Evolutionary conservation across 2,888 invertebrate genomes (phyloP), one percentile per base, ranked within the genome.

Genomic region (Ophion slaviceki): DNA sequence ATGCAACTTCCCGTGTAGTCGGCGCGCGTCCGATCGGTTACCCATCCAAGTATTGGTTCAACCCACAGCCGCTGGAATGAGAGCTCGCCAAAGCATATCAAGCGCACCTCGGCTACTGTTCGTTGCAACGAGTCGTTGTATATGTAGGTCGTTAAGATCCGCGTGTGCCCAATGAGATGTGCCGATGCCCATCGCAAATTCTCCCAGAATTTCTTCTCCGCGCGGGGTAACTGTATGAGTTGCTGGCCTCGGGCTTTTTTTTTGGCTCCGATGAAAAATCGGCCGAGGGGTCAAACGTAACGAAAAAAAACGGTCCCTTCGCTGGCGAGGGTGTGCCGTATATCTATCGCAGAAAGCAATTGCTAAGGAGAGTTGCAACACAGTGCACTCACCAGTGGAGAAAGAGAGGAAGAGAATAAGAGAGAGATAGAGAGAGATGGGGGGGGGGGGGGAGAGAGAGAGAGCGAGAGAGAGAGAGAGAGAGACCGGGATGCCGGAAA

Each of bases 181-280:
- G 62, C 14, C 61, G 62, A 68, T 78, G 24, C 59, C 24, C 53
- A 20, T 78, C 20, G 72, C 75, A 66, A 76, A 85, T 70, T 71
- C 53, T 80, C 71, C 67, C 14, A 28, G 82, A 72, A 82, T 82
- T 76, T 85, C 72, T 77, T 82, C 80, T 80, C 82, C 40, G 14
- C 5, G 70, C 75, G 47, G 66, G 68, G 61, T 78, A 72, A 77
- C 68, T 85, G 68, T 40, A 47, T 57, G 64, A 40, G 8, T 40
- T 17, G 53, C 14, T 53, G 17, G 11, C 53, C 80, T 74, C 17
- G 61, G 24, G 80, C 82, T 82, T 68, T 75, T 72, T 68, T 86
- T 86, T 86, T 86, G 86, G 82, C 76, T 74, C 57, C 76, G 80
- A 80, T 86, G 86, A 83, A 86, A 86, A 86, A 86, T 86, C 78